Percentiles rank a stretch among this genome's conserved stretches.
These are phyloP conservation scores for Eulacestoma nigropectus DNA, from an alignment of 2,113 vertebrate genomes.

Conservation along the genomic window DNA sequence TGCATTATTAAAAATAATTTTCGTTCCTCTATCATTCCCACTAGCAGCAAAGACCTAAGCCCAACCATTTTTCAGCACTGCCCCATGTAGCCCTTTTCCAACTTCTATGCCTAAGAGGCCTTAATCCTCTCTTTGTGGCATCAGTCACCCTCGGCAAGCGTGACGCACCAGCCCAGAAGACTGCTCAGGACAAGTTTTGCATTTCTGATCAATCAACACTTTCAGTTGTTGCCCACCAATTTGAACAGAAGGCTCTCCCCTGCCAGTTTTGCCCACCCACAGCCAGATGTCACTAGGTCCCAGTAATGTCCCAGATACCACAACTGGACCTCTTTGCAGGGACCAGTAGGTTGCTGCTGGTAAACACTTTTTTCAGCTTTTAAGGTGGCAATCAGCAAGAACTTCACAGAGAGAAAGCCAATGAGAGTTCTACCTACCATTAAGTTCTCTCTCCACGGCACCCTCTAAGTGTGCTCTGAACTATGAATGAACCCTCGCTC, in stretches of 20 bases:
- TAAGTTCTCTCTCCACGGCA: background rate
- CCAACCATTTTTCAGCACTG: background rate
- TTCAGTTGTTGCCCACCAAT: background rate
- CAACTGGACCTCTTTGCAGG: background rate
- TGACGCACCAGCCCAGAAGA: background rate
- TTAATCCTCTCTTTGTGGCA: constrained; percentile 19
- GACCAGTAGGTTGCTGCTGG: background rate
- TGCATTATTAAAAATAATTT: background rate
- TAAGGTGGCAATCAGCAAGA: background rate
- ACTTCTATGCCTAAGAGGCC: background rate
- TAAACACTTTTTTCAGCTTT: background rate
- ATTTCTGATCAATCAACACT: background rate
- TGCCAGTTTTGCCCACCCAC: background rate
- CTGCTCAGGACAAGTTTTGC: background rate
- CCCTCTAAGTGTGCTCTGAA: background rate
- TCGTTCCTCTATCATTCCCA: background rate
- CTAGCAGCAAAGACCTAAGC: background rate
- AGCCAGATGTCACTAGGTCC: background rate
- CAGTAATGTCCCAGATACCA: background rate
- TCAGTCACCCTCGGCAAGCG: background rate
- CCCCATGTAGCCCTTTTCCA: background rate
- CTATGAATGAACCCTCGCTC: background rate
- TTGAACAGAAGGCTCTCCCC: background rate
- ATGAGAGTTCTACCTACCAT: background rate
- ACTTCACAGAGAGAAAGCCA: background rate